Conservation (phyloP, 2,797 vertebrate genomes). For the Odontamblyopus lacepedii region DNA sequence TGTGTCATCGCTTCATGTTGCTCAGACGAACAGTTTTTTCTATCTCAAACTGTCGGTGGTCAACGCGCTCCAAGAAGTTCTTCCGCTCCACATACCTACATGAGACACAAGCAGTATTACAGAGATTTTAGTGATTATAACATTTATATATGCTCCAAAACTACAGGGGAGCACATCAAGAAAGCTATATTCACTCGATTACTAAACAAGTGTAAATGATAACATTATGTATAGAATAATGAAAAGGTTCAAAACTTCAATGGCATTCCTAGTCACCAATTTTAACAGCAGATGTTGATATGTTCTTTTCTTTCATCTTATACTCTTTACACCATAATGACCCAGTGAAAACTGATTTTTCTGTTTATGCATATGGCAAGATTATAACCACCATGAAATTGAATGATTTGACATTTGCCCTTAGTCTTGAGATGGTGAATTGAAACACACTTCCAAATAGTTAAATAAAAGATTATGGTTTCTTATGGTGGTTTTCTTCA, state of each 20-base stretch:
- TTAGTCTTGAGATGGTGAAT: not conserved
- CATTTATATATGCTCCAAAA: constrained; percentile 3
- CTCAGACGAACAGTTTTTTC: constrained; percentile 88
- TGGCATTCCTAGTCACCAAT: not conserved
- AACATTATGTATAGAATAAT: not conserved
- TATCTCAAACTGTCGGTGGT: constrained; percentile 94
- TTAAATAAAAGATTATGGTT: not conserved
- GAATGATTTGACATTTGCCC: not conserved
- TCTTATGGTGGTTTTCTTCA: not conserved
- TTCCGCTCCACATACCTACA: constrained; percentile 93
- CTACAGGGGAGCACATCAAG: not conserved
- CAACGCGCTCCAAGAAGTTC: constrained; percentile 94
- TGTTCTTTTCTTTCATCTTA: not conserved
- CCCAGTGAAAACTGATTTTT: too few relatives aligned
- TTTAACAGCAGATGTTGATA: not conserved
- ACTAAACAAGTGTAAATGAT: not conserved
- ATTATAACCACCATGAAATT: too few relatives aligned
- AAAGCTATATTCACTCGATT: not conserved
- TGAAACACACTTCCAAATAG: not conserved
- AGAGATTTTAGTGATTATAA: constrained; percentile 5
- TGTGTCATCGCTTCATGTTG: constrained; percentile 85
- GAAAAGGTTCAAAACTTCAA: not conserved
- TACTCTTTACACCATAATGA: too few relatives aligned
- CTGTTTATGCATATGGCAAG: too few relatives aligned
- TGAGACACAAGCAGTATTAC: constrained; percentile 18